Evolutionary conservation across 53 echinoderm and acorn worm species (phyloP), one percentile per base, ranked within the genome.

Genomic region (Crossaster papposus): DNA sequence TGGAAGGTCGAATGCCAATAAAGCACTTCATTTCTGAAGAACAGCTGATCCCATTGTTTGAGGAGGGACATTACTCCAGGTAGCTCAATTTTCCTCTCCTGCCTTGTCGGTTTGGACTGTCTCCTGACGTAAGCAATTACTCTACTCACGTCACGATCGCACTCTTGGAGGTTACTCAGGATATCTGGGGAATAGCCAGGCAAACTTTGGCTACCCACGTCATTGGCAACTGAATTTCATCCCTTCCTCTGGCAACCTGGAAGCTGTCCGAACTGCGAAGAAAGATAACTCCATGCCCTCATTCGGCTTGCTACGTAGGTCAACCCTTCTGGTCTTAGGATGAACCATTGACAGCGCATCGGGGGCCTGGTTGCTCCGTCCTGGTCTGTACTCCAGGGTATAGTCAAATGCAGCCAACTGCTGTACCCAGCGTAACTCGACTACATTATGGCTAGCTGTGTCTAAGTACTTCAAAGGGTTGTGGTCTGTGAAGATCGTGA

Each of bases 31-130:
- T 64, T 28, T 8, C 79, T 33, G 7, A 79, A n/a, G 22, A 20
- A 36, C 20, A 89, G 89, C 63, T 55, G 73, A 7, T 62, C 55
- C 89, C 79, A 79, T 14, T 89, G 53, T 26, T 38, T 54, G 1
- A 77, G 74, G 29, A 88, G 4, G 8, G 13, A 22, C 4, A 58
- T 12, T 3, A 64, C 65, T 4, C 58, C 38, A 10, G 2, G 26
- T 0, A 78, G 36, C 0, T 34, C 33, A 20, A 6, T 14, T 0
- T 18, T 7, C 24, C 89, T 22, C 62, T 88, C 89, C 35, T 55
- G 33, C 2, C 33, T 14, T 3, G 55, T n/a, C 0, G 89, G 89
- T 65, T 15, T 54, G 13, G 14, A 30, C 10, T 34, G 20, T 29
- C 89, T 72, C 35, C 10, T 15, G 7, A 79, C 53, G 0, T 52